These are phyloP conservation scores for Lophotis ruficrista DNA, from an alignment of 2,113 vertebrate species.

Conservation along the genomic window DNA sequence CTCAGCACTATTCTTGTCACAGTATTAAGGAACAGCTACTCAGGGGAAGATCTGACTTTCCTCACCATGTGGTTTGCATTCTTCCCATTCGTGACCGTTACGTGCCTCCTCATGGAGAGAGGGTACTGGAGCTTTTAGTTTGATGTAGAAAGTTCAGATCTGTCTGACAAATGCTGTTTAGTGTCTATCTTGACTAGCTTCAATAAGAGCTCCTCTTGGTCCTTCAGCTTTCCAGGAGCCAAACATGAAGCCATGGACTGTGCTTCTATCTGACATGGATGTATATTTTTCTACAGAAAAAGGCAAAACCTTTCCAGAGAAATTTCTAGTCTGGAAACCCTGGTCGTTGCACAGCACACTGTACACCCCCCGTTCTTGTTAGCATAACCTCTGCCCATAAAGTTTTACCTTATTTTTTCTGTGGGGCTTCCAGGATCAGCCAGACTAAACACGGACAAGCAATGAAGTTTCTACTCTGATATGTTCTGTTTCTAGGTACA, in stretches of 20 bases:
- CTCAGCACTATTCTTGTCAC: background rate
- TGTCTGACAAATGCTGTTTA: background rate
- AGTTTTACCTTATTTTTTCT: constrained; percentile 45
- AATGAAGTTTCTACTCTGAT: background rate
- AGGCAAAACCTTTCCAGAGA: background rate
- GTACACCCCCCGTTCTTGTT: background rate
- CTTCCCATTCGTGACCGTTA: background rate
- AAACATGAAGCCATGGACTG: background rate
- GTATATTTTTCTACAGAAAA: background rate
- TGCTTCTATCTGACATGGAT: background rate
- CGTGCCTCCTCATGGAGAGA: background rate
- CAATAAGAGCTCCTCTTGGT: background rate
- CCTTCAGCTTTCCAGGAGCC: background rate
- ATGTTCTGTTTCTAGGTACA: constrained; percentile 26
- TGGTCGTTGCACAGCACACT: background rate
- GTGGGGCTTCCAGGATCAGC: constrained; percentile 29
- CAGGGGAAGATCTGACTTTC: background rate
- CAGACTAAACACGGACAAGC: constrained; percentile 52
- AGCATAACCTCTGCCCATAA: constrained; percentile 15
- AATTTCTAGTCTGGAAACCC: constrained; percentile 9
- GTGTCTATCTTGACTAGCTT: background rate
- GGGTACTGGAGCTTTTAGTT: background rate
- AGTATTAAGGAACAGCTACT: background rate
- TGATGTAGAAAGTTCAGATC: background rate
- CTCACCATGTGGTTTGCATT: accelerated